These are phyloP conservation scores for Ectropis grisescens DNA, from an alignment of 1,140 invertebrate species.

Conservation along the genomic window DNA sequence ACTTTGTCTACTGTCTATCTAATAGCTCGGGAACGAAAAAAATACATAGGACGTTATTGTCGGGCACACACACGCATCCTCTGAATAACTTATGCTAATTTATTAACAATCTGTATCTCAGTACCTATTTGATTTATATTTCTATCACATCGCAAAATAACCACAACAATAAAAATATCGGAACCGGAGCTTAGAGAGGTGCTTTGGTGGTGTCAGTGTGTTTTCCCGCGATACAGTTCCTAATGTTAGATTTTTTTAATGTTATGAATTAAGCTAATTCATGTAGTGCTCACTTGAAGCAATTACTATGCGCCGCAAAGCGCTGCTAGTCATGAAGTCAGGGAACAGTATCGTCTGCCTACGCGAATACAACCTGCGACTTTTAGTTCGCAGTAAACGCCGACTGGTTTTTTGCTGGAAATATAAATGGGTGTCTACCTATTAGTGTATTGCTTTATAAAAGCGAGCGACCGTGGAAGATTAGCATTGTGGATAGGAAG, in stretches of 20 bases:
- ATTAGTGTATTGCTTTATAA: constrained; percentile 65
- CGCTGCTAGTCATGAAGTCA: constrained; percentile 19
- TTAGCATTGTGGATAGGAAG: constrained; percentile 47
- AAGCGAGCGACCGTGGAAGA: constrained; percentile 28
- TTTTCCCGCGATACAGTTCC: constrained; percentile 30
- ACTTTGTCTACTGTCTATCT: too few species aligned
- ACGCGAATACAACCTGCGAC: constrained; percentile 39
- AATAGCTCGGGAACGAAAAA: too few species aligned
- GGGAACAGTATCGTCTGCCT: constrained; percentile 35
- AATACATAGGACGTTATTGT: too few species aligned
- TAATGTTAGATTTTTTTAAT: too few species aligned
- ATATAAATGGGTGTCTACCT: constrained; percentile 37
- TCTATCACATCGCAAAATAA: constrained; percentile 4
- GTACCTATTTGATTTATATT: too few species aligned
- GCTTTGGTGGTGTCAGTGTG: constrained; percentile 7
- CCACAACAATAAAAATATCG: constrained; percentile 7
- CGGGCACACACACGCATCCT: too few species aligned
- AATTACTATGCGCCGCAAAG: constrained; percentile 21
- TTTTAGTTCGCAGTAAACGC: constrained; percentile 48
- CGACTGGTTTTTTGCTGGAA: constrained; percentile 51
- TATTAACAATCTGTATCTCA: too few species aligned
- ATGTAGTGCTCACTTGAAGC: constrained; percentile 10
- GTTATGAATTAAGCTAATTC: too few species aligned
- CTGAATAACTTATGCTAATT: too few species aligned
- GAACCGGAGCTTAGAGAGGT: not conserved